Conservation (phyloP, 2,888 invertebrate genomes). For the Lepidochitona cinerea region DNA sequence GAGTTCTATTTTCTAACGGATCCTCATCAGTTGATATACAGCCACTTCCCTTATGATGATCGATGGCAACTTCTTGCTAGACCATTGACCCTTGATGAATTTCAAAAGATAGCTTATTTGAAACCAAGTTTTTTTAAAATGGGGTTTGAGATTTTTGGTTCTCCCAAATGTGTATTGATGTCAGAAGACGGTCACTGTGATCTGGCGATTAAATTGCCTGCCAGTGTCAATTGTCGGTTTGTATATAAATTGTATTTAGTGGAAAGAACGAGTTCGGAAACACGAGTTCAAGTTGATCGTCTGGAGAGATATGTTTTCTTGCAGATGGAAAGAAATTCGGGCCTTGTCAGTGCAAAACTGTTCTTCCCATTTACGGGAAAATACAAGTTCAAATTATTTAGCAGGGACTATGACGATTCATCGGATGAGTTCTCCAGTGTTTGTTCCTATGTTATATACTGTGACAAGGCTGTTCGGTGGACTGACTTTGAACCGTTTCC, state of each 20-base stretch:
- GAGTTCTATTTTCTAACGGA: slow-evolving; percentile 49
- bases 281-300: not conserved
- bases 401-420: not conserved
- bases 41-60: slow-evolving; percentile 46
- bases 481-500: not conserved
- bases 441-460: not conserved
- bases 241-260: not conserved
- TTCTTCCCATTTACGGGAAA: not conserved
- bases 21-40: slow-evolving; percentile 45
- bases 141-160: slow-evolving; percentile 25
- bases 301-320: not conserved
- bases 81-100: slow-evolving; percentile 43
- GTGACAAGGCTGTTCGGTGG: not conserved
- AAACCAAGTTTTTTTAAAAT: slow-evolving; percentile 43
- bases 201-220: not conserved
- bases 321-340: not conserved
- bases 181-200: not conserved
- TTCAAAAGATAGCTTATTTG: slow-evolving; percentile 46
- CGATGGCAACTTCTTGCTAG: slow-evolving; percentile 45
- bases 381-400: not conserved
- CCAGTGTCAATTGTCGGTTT: not conserved
- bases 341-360: not conserved
- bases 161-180: not conserved
- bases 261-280: not conserved
- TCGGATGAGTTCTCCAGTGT: not conserved